phyloP scores from a whole-genome alignment of 2,113 vertebrate genomes.

The Psittacula cyanocephala region DNA sequence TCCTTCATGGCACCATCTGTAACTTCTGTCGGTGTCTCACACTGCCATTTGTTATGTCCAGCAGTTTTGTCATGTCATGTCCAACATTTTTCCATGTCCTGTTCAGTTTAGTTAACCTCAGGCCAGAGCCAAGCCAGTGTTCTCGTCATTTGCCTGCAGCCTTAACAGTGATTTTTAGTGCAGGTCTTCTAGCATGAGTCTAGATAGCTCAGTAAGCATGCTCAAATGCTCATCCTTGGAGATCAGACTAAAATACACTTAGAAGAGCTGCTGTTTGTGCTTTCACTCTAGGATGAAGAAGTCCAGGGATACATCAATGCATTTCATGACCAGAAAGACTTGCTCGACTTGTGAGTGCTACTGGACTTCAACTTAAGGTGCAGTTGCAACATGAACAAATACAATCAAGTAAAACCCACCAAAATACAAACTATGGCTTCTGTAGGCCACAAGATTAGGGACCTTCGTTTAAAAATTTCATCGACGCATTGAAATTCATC shows the following conservation, averaged over 20 bases:
- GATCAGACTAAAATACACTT: background rate
- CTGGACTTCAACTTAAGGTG: background rate
- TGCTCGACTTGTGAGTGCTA: background rate
- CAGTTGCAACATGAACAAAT: background rate
- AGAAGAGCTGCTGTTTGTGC: background rate
- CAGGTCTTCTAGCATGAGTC: background rate
- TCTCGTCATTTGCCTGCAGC: background rate
- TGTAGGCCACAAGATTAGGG: background rate
- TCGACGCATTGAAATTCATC: background rate
- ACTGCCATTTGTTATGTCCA: background rate
- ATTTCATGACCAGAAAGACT: background rate
- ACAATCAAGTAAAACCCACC: background rate
- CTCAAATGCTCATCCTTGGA: background rate
- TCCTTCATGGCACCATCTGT: background rate
- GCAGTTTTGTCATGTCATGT: background rate
- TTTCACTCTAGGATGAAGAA: background rate
- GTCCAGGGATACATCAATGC: background rate
- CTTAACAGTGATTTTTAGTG: background rate
- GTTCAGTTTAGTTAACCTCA: background rate
- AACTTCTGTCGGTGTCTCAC: background rate
- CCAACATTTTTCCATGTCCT: background rate
- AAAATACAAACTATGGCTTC: background rate
- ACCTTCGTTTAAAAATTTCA: background rate
- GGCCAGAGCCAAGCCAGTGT: background rate
- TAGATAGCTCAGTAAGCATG: background rate